Conservation (phyloP, 2,888 invertebrate genomes). For the Pherbina coryleti region DNA sequence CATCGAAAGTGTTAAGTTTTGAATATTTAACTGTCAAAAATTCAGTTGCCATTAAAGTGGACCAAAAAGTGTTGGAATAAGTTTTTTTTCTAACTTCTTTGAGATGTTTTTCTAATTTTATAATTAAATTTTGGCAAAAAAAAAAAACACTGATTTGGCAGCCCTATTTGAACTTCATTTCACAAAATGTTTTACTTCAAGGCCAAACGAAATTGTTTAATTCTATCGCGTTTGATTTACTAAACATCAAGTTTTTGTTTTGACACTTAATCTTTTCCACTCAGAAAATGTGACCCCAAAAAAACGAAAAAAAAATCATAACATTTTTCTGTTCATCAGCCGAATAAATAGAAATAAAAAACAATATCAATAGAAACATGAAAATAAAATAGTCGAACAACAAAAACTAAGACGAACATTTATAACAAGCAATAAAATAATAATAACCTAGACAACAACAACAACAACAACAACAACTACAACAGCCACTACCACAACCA, state of each 20-base stretch:
- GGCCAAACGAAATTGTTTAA: background rate
- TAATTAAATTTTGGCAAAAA: background rate
- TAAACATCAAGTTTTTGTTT: background rate
- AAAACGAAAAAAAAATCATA: conserved; percentile 25
- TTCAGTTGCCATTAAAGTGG: background rate
- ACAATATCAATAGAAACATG: no score
- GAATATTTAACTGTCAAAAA: background rate
- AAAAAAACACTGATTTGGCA: no score
- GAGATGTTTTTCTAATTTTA: background rate
- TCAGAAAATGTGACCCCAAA: background rate
- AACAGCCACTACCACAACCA: background rate
- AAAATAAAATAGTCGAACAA: no score
- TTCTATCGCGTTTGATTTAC: background rate
- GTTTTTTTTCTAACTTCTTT: background rate
- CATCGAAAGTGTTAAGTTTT: background rate
- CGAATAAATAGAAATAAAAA: conserved; percentile 2
- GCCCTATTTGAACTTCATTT: no score
- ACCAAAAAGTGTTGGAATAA: background rate
- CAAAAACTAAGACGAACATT: no score
- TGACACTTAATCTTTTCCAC: background rate
- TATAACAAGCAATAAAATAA: no score
- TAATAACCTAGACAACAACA: no score
- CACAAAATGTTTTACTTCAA: no score
- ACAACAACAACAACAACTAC: background rate
- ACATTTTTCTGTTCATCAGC: conserved; percentile 8